Base-by-base conservation (phyloP, 2,797 vertebrate species). In the Streptopelia turtur region DNA sequence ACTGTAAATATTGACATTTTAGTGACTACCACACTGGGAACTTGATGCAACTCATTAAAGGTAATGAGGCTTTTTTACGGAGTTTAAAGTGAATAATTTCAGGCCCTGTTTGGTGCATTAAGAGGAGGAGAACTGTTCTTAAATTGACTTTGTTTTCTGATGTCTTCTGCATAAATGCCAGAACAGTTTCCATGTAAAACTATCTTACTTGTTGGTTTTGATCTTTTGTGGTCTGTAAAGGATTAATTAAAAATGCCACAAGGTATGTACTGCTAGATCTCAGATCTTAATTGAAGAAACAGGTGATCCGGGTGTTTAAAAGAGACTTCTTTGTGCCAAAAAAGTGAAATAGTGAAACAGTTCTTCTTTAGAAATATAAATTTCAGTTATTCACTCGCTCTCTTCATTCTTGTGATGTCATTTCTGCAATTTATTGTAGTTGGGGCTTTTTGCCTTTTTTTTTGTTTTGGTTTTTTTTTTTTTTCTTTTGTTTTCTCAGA, bases 1-100 rank as follows among this genome's bases (percentile, higher is more conserved):
- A 89, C 43, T 70, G 74, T 94, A 95, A 96, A 95, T 95, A 96
- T 93, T 95, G 91, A 94, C 83, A 75, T 96, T 96, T 94, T 86
- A 93, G 87, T 83, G 52, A 89, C 74, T 72, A 45, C 69, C 65
- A 61, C 78, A 57, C 69, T 72, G 55, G 71, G 71, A 85, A 82
- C 80, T 87, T 84, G 86, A 87, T 82, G 86, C 53, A 95, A 66
- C 68, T 83, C 50, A 71, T 92, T 94, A 94, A 90, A 79, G 1
- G 33, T 89, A 95, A 90, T 79, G 47, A 85, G 39, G 13, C 30
- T 91, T 90, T 95, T 92, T 45, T 39, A 76, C 50, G 55, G 85
- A 88, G 69, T 86, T 90, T 90, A 88, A 91, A 94, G 77, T 59
- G 84, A 93, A 86, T 69, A 39, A 85, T 97, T 94, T 94, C 75